Base-by-base conservation (phyloP, 2,888 invertebrate species). In the Catocala nupta region DNA sequence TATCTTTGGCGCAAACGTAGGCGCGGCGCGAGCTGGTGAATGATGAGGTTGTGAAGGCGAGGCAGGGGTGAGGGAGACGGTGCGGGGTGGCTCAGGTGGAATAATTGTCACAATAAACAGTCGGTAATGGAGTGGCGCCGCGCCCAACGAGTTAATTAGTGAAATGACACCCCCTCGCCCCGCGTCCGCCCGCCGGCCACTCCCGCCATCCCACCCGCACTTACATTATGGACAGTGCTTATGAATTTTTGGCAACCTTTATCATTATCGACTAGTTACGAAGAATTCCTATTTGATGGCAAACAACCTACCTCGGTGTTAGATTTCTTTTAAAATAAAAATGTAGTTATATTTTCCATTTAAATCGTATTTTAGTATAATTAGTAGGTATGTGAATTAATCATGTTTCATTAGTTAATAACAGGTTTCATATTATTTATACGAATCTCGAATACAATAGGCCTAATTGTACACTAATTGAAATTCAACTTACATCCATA, bases 51-150 rank as follows among this genome's bases (percentile, higher is more conserved):
- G 55, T 45, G 42, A 47, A 62, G 50, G 55, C 45, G 49, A 50
- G 55, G 54, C 25, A 55, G 45, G 54, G 66, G 73, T 8, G 65
- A 70, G 69, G 42, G 70, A 59, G 63, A 67, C 65, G 55, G 65
- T 62, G 59, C 60, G 67, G 70, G 65, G 49, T 55, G 61, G 69
- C 65, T 70, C 76, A 74, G 78, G 77, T 70, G 77, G 82, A 86
- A 87, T 90, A 89, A 90, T 91, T 91, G 91, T 90, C 89, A 90
- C 91, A 87, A 91, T 91, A 91, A 91, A 92, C 91, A 90, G 85
- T 82, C 82, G 73, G 87, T 91, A 91, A 92, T 91, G 89, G 91
- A 90, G 90, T 87, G 82, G 79, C 80, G 88, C 83, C 90, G 90
- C 90, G 81, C 88, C 87, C 87, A 80, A 81, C 83, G 81, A 86